Conservation (phyloP, 2,113 vertebrate genomes). For the Mesembrinibis cayennensis region DNA sequence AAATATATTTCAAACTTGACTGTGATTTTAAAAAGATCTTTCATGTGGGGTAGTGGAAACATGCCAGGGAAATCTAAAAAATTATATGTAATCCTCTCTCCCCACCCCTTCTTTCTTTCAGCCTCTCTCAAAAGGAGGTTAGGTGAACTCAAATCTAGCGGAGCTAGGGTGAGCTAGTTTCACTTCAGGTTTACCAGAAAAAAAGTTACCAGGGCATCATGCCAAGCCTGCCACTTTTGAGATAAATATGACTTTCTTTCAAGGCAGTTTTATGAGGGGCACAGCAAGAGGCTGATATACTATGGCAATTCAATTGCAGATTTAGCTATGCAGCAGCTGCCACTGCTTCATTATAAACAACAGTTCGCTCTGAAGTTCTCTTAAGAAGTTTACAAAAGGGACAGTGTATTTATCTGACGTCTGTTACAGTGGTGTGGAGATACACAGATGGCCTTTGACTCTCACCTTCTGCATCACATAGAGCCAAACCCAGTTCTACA, state of each 20-base stretch:
- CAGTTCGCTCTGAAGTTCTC: background rate
- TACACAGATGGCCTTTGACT: constrained; percentile 34
- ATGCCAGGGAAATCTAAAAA: background rate
- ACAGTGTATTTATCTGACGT: constrained; percentile 30
- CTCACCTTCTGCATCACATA: constrained; percentile 14
- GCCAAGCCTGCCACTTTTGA: constrained; percentile 28
- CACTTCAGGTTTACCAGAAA: background rate
- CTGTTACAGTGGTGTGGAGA: background rate
- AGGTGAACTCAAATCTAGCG: background rate
- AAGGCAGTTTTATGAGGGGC: constrained; percentile 10
- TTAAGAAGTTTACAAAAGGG: constrained; percentile 30
- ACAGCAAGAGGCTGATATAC: background rate
- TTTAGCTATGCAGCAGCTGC: constrained; percentile 40
- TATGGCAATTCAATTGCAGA: constrained; percentile 44
- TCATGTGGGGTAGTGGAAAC: constrained; percentile 19
- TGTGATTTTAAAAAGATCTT: constrained; percentile 19
- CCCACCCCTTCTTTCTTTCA: background rate
- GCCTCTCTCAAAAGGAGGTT: background rate
- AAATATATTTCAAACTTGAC: constrained; percentile 23
- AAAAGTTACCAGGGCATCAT: background rate
- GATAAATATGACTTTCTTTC: constrained; percentile 46
- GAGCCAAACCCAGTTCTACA: background rate
- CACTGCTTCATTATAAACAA: background rate
- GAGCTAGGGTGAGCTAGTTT: background rate
- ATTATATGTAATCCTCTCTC: background rate